Conservation (phyloP, 2,113 vertebrate species). For the Trinectes maculatus region DNA sequence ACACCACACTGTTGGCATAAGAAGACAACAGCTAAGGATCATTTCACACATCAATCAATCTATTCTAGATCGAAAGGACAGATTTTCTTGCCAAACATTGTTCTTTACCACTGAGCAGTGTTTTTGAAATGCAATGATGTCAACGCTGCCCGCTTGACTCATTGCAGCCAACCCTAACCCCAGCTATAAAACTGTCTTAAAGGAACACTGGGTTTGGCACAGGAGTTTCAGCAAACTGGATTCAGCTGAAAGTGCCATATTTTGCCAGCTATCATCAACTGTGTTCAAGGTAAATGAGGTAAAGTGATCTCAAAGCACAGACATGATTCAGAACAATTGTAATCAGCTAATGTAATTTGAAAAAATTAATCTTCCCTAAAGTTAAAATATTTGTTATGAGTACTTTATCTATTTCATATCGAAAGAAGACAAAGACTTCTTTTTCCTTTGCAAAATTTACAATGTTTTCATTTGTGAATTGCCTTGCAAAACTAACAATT, state of each 20-base stretch:
- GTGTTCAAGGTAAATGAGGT: conserved; percentile 10
- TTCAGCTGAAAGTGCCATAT: conserved; percentile 1
- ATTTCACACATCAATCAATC: conserved; percentile 3
- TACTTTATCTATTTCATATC: too few relatives aligned
- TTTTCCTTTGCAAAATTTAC: too few relatives aligned
- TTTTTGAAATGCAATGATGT: conserved; percentile 28
- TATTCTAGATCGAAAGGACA: background rate
- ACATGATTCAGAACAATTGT: background rate
- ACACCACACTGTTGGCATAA: background rate
- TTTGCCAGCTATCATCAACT: conserved; percentile 10
- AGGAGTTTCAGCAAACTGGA: conserved; percentile 18
- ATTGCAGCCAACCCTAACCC: conserved; percentile 31
- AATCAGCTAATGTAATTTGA: background rate
- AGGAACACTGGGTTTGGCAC: background rate
- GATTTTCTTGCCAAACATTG: background rate
- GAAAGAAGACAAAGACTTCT: too few relatives aligned
- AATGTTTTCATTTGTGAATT: too few relatives aligned
- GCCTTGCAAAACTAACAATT: background rate
- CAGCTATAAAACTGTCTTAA: conserved; percentile 39
- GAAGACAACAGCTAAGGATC: background rate
- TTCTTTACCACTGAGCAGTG: background rate
- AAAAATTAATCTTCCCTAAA: too few relatives aligned
- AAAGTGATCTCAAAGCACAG: background rate
- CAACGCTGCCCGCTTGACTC: conserved; percentile 20
- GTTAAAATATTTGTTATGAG: too few relatives aligned